phyloP scores from a whole-genome alignment of 2,888 invertebrate genomes.

The Pammene fasciana region DNA sequence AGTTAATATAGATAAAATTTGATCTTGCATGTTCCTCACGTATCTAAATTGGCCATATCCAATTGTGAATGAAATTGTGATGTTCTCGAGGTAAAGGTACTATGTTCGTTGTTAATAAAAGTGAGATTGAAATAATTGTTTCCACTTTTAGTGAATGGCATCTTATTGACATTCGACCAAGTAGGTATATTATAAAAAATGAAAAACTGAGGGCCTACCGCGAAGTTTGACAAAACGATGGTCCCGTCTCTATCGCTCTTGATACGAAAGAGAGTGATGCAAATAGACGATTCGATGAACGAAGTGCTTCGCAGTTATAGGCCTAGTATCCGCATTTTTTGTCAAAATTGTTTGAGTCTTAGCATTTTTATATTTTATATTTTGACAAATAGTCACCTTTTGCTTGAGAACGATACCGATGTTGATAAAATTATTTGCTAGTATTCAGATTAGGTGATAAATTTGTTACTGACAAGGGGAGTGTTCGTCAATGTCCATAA shows the following conservation, averaged over 20 bases:
- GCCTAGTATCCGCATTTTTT: too few relatives aligned
- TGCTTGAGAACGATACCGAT: slow-evolving; percentile 8
- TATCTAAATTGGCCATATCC: slow-evolving; percentile 55
- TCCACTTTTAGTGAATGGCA: not conserved
- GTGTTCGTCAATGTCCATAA: slow-evolving; percentile 64
- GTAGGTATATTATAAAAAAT: too few relatives aligned
- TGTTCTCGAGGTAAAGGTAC: not conserved
- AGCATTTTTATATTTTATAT: too few relatives aligned
- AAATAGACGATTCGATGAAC: too few relatives aligned
- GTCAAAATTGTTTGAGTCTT: too few relatives aligned
- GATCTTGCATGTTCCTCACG: slow-evolving; percentile 39
- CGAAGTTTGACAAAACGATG: too few relatives aligned
- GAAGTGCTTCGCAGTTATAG: too few relatives aligned
- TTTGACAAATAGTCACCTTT: not conserved
- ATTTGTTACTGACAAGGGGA: slow-evolving; percentile 57
- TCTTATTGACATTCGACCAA: too few relatives aligned
- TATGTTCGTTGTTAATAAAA: not conserved
- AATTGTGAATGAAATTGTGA: slow-evolving; percentile 44
- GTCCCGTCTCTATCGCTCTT: too few relatives aligned
- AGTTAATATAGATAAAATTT: slow-evolving; percentile 24
- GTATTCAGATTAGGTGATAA: slow-evolving; percentile 53
- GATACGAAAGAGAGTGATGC: too few relatives aligned
- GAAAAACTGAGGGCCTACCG: too few relatives aligned
- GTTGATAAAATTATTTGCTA: slow-evolving; percentile 47
- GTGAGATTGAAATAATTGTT: not conserved